Base-by-base conservation (phyloP, 2,888 invertebrate genomes). In the Oscheius myriophilus region DNA sequence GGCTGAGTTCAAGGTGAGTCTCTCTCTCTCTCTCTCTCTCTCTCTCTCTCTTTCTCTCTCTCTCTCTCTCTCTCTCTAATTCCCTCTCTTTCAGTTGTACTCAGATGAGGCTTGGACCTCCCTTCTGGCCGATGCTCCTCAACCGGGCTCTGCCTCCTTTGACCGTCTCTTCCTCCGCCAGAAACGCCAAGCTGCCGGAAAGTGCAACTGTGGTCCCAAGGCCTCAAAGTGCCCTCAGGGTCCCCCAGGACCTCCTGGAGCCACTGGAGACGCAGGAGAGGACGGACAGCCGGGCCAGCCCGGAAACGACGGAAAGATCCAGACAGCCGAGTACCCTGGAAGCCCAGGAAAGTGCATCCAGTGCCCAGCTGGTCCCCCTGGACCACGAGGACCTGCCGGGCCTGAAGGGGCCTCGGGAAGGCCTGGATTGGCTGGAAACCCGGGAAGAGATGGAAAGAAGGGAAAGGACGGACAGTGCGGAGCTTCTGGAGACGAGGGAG, bases 391-490 rank as follows among this genome's bases (percentile, higher is more conserved):
- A 51, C 69, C 72, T 21, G 53, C 49, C 16, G 71, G 71, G 43
- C 71, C 71, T 18, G 57, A 46, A 39, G 71, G 71, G 33, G 33
- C 64, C 7, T 53, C 71, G 33, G 71, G 72, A 54, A 63, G 66
- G 42, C 67, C 69, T 45, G 72, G 72, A 67, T 55, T 51, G 33
- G 52, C 61, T 41, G 72, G 72, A 58, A 71, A 71, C 55, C 69
- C 72, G 39, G 78, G 78, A 66, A 41, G 69, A 43, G 57, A 71
- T 25, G 78, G 76, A 68, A 70, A 74, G 65, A 71, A 71, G 55
- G 78, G 78, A 72, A 69, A 71, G 61, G 67, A 68, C 52, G 78
- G 78, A 70, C 70, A 67, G 49, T 69, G 65, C 12, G 78, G 78
- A 63, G 69, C 71, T 65, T 49, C 67, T 33, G 78, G 78, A 74